These are phyloP conservation scores for Beaufortia kweichowensis DNA, from an alignment of 2,113 vertebrate genomes.

Conservation along the genomic window DNA sequence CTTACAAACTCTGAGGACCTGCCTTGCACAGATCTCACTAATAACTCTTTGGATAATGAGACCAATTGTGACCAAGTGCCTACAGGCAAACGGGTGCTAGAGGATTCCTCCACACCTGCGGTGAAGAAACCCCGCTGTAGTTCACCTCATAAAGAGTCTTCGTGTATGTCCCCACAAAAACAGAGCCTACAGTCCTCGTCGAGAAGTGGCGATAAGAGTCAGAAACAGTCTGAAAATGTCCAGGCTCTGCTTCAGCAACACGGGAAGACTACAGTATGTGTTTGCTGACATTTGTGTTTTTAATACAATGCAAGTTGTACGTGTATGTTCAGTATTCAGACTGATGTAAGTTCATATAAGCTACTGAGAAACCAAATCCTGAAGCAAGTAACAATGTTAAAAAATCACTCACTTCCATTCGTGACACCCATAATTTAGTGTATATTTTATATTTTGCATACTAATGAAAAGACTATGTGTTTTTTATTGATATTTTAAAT, in stretches of 20 bases:
- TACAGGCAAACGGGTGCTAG: constrained; percentile 59
- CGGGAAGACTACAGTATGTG: constrained; percentile 68
- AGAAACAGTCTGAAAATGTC: constrained; percentile 63
- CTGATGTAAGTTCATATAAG: constrained; percentile 43
- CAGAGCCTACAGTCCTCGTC: constrained; percentile 47
- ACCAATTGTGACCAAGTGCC: constrained; percentile 48
- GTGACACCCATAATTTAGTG: constrained; percentile 5
- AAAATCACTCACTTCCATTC: constrained; percentile 14
- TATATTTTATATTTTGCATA: constrained; percentile 33
- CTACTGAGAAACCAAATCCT: constrained; percentile 48
- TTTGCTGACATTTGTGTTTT: constrained; percentile 61
- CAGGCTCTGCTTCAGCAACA: constrained; percentile 60
- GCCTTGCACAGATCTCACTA: constrained; percentile 41
- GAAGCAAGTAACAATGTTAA: constrained; percentile 34
- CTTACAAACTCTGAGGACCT: constrained; percentile 57
- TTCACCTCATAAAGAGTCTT: constrained; percentile 32
- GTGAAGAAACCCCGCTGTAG: constrained; percentile 60
- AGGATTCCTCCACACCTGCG: constrained; percentile 50
- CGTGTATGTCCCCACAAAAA: constrained; percentile 49
- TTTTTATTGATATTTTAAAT: constrained; percentile 31
- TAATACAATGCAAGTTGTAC: background rate
- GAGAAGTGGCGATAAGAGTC: constrained; percentile 53
- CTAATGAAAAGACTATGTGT: constrained; percentile 28
- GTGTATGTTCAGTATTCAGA: constrained; percentile 22
- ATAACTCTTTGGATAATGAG: background rate